Evolutionary conservation across 1,140 invertebrate species (phyloP), one percentile per base, ranked within the genome.

Genomic region (Cydia fagiglandana): DNA sequence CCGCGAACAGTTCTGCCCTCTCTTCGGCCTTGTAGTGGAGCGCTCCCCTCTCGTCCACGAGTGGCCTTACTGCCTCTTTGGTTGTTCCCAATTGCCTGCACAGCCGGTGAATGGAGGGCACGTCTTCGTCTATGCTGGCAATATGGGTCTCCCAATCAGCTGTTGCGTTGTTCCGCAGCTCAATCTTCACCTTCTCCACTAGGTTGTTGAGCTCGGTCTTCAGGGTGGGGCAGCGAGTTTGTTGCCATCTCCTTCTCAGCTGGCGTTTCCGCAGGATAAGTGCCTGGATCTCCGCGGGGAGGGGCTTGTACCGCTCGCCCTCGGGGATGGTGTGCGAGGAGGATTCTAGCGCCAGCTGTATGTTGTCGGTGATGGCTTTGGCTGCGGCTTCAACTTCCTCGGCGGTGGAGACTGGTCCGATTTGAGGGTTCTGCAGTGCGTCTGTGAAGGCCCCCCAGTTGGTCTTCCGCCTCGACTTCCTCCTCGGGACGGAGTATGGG

Each of bases 1-100:
- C 73, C 6, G 73, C 73, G 15, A 73, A 17, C 34, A 47, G 34
- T 73, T 28, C 73, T n/a, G 17, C 73, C n/a, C 47, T n/a, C 2
- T 74, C 50, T 7, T 9, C 50, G 13, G 45, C 28, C 13, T 24
- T 56, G 73, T 74, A 53, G 24, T 47, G 45, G 45, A 41, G 38
- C 38, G 38, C 7, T 41, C 45, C 73, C n/a, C 47, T 30, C 20
- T 4, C 4, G 15, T 38, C 38, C 24, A 73, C 13, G 0, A 73
- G 41, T 2, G 73, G 73, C 9, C 73, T 28, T 38, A 73, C 34
- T 28, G 73, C 28, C 38, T 73, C 73, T 9, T 12, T 20, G 20
- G 20, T 73, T n/a, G 47, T 15, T 12, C 24, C 20, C 4, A 64
- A 9, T 20, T 38, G 64, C 20, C 34, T 34, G 74, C 34, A 41